Conservation (phyloP, 2,113 vertebrate genomes). For the Sardina pilchardus region DNA sequence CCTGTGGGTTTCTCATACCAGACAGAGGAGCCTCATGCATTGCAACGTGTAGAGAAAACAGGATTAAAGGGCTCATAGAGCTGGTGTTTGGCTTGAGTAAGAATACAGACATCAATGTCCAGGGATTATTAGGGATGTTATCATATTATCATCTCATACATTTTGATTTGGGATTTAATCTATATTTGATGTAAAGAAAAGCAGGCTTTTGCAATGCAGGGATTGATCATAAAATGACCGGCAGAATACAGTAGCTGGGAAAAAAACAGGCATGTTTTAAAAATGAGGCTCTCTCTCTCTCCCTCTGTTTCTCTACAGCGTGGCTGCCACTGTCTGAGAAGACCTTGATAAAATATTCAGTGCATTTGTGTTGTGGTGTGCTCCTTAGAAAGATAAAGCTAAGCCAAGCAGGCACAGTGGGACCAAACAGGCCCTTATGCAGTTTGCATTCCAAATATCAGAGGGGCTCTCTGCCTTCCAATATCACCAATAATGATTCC, state of each 20-base stretch:
- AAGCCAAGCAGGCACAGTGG: slow-evolving; percentile 16
- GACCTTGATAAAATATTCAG: slow-evolving; percentile 46
- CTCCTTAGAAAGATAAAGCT: slow-evolving; percentile 29
- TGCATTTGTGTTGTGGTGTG: slow-evolving; percentile 43
- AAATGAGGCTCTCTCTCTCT: slow-evolving; percentile 1
- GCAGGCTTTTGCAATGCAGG: neutral
- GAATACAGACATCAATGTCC: neutral
- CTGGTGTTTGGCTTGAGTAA: neutral
- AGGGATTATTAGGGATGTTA: neutral
- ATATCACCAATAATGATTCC: slow-evolving; percentile 6
- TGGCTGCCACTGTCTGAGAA: slow-evolving; percentile 35
- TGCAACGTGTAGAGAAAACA: neutral
- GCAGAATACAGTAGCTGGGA: neutral
- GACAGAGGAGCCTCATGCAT: neutral
- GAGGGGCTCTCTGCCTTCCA: neutral
- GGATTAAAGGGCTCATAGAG: neutral
- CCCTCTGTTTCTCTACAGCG: neutral
- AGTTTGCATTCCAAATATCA: slow-evolving; percentile 23
- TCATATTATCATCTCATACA: neutral
- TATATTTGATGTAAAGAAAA: neutral
- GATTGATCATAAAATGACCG: neutral
- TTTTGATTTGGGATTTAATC: neutral
- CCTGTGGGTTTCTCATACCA: neutral
- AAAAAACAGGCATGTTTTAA: slow-evolving; percentile 9
- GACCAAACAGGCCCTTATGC: neutral